Conservation (phyloP, 2,797 vertebrate genomes). For the Microctenopoma steveboyesi region DNA sequence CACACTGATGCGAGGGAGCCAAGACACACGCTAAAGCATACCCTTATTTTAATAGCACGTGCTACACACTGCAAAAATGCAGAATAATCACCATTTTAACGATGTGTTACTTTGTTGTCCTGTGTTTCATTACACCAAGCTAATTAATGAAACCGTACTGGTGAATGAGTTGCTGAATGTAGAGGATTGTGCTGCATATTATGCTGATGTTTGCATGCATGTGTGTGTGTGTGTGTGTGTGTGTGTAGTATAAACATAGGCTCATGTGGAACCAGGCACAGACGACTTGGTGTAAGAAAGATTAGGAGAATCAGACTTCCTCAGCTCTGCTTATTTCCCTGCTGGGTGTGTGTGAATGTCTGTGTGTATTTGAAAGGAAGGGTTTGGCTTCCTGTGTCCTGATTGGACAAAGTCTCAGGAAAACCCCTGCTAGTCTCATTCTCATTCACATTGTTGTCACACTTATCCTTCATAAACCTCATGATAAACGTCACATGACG, state of each 20-base stretch:
- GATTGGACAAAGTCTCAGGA: constrained; percentile 75
- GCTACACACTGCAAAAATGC: constrained; percentile 30
- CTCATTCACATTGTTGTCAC: constrained; percentile 55
- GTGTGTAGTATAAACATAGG: constrained; percentile 15
- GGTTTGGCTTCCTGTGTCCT: constrained; percentile 75
- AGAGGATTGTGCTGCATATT: constrained; percentile 35
- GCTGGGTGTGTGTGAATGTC: constrained; percentile 28
- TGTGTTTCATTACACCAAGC: constrained; percentile 37
- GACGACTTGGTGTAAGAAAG: constrained; percentile 43
- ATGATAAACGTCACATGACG: constrained; percentile 55
- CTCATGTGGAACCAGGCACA: constrained; percentile 55
- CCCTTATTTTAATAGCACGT: constrained; percentile 38
- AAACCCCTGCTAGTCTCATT: constrained; percentile 45
- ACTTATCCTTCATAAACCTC: constrained; percentile 60
- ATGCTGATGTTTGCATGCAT: constrained; percentile 20
- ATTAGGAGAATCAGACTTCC: constrained; percentile 54
- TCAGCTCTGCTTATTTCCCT: constrained; percentile 46
- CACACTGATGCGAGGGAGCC: constrained; percentile 23
- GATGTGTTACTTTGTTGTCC: constrained; percentile 31
- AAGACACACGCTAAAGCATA: constrained; percentile 22
- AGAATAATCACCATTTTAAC: constrained; percentile 48
- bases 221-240: constrained; percentile 17
- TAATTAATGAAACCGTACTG: constrained; percentile 32
- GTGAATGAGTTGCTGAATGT: constrained; percentile 44
- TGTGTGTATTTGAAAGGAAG: constrained; percentile 65